Evolutionary conservation across 2,888 invertebrate genomes (phyloP).

Genomic region (Volucella zonaria): DNA sequence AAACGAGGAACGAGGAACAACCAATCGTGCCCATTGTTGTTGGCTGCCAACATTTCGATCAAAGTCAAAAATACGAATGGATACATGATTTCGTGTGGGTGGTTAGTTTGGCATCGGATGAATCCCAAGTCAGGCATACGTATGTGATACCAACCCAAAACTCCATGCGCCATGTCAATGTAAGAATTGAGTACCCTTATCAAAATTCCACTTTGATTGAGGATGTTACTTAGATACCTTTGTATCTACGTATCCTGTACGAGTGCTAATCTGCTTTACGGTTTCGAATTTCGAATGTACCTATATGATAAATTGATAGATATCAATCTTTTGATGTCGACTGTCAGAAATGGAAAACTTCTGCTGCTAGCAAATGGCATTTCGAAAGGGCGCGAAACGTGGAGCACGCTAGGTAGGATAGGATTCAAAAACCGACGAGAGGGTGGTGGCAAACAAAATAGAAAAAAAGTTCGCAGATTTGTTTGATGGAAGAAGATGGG

Average conservation of each 20-base stretch:
- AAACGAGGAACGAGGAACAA: background rate
- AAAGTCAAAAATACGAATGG: constrained; percentile 42
- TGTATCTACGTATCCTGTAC: constrained; percentile 5
- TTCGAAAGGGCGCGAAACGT: background rate
- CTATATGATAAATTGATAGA: constrained; percentile 66
- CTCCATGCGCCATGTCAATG: background rate
- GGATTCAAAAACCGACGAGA: background rate
- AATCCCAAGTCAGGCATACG: background rate
- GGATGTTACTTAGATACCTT: constrained; percentile 53
- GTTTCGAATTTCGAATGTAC: constrained; percentile 52
- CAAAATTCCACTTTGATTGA: constrained; percentile 60
- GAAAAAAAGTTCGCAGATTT: constrained; percentile 42
- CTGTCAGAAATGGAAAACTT: constrained; percentile 64
- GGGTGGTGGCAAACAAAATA: background rate
- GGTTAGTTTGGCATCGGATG: background rate
- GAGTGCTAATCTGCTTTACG: constrained; percentile 44
- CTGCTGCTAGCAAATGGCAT: constrained; percentile 8
- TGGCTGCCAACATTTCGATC: constrained; percentile 49
- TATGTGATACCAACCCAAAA: background rate
- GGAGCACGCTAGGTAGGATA: background rate
- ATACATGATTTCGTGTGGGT: background rate
- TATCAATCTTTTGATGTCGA: constrained; percentile 64
- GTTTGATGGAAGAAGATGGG: constrained; percentile 12
- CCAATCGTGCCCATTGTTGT: background rate
- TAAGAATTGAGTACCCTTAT: constrained; percentile 36